These are phyloP conservation scores for Lophius piscatorius DNA, from an alignment of 2,113 vertebrate genomes.

Conservation along the genomic window DNA sequence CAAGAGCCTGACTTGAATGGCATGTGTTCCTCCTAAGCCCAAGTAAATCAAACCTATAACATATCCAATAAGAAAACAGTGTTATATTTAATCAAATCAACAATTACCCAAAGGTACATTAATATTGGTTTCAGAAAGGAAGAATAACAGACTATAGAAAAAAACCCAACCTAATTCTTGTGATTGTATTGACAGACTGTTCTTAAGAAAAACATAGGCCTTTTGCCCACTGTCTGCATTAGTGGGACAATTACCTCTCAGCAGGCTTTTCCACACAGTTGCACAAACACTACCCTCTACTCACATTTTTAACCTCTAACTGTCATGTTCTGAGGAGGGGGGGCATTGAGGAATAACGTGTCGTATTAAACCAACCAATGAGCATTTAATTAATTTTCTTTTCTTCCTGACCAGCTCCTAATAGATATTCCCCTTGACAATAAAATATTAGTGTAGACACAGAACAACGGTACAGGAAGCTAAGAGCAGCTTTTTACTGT, in stretches of 20 bases:
- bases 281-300: constrained; percentile 58
- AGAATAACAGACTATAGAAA: not conserved
- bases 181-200: constrained; percentile 8
- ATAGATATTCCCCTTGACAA: not conserved
- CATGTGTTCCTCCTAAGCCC: not conserved
- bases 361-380: constrained; percentile 65
- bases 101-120: not conserved
- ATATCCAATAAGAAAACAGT: not conserved
- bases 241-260: constrained; percentile 64
- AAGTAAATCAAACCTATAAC: not conserved
- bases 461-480: not conserved
- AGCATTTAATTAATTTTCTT: constrained; percentile 32
- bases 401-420: not conserved
- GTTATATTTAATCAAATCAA: not conserved
- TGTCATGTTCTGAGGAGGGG: constrained; percentile 54
- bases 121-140: no score
- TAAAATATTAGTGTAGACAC: constrained; percentile 7
- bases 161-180: not conserved
- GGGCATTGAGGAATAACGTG: constrained; percentile 45
- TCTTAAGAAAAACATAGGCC: constrained; percentile 11
- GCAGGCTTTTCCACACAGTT: constrained; percentile 70
- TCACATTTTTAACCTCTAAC: constrained; percentile 71
- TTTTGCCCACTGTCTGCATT: constrained; percentile 1
- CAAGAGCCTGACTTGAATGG: not conserved
- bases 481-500: constrained; percentile 6